Evolutionary conservation across 2,113 vertebrate species (phyloP).

Genomic region (Phaethornis superciliosus): DNA sequence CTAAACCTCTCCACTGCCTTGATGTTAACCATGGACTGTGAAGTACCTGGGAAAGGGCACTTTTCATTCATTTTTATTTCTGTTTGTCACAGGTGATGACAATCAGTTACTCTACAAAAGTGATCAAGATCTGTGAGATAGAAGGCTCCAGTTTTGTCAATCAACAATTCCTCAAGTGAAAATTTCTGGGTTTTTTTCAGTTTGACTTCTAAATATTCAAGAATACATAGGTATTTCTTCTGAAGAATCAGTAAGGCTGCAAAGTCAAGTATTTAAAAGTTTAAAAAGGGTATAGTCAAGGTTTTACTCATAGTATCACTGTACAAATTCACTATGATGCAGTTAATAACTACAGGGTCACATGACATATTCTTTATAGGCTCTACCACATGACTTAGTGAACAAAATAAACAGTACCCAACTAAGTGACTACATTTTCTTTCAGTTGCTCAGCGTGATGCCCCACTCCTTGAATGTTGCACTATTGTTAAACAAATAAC

Average conservation of each 20-base stretch:
- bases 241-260: neutral
- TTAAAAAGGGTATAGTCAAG: neutral
- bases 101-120: neutral
- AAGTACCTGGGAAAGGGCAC: neutral
- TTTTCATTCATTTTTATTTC: neutral
- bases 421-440: neutral
- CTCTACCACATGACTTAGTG: neutral
- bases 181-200: neutral
- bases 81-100: neutral
- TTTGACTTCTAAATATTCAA: neutral
- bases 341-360: neutral
- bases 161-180: neutral
- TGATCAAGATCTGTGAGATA: neutral
- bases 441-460: neutral
- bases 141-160: neutral
- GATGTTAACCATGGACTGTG: neutral
- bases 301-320: neutral
- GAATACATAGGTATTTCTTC: neutral
- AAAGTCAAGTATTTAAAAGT: neutral
- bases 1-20: neutral
- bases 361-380: neutral
- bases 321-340: neutral
- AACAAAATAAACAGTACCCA: neutral
- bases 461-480: neutral
- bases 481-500: neutral